These are phyloP conservation scores for Numenius phaeopus DNA, from an alignment of 2,797 vertebrate genomes.

Conservation along the genomic window DNA sequence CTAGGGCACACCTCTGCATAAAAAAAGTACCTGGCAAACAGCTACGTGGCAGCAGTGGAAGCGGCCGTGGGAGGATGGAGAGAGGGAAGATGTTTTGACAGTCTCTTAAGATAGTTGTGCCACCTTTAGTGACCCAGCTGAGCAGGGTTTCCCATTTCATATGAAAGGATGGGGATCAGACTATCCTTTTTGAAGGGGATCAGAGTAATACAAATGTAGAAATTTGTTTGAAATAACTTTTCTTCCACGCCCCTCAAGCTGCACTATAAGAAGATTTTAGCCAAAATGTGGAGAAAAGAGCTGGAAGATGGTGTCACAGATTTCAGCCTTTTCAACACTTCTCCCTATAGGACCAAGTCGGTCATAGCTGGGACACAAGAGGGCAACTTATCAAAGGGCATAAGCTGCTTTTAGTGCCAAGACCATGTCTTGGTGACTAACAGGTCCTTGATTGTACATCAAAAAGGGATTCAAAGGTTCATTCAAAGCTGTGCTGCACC, in stretches of 20 bases:
- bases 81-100: background rate
- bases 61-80: rapidly evolving
- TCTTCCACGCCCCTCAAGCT: background rate
- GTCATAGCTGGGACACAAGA: background rate
- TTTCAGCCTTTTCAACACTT: background rate
- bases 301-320: background rate
- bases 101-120: background rate
- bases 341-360: background rate
- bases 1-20: background rate
- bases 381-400: background rate
- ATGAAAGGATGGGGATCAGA: background rate
- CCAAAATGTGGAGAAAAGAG: background rate
- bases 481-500: background rate
- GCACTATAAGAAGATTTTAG: background rate
- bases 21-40: background rate
- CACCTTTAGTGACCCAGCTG: background rate
- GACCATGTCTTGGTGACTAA: background rate
- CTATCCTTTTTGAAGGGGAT: background rate
- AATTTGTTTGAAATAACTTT: background rate
- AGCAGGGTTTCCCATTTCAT: background rate
- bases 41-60: background rate
- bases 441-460: background rate
- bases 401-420: background rate
- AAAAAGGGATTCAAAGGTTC: background rate
- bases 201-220: background rate